Conservation (phyloP, 2,888 invertebrate species). For the Emesis russula region DNA sequence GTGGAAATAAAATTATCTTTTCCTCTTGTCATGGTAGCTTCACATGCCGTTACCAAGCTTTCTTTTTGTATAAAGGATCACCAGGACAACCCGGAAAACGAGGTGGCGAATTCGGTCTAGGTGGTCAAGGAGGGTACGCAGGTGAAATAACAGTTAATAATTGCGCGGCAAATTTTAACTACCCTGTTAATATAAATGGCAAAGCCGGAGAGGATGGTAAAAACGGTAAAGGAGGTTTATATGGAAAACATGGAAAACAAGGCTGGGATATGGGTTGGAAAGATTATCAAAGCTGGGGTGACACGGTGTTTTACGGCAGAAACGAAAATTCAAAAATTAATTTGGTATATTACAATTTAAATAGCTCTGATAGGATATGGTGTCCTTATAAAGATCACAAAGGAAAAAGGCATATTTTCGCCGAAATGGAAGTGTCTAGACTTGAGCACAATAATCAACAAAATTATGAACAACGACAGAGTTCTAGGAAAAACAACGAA, state of each 20-base stretch:
- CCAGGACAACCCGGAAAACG: conserved; percentile 8
- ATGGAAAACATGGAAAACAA: conserved; percentile 38
- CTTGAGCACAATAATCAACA: conserved; percentile 14
- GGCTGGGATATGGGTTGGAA: conserved; percentile 40
- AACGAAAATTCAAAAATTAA: conserved; percentile 37
- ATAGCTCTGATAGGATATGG: conserved; percentile 29
- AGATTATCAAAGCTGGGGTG: conserved; percentile 37
- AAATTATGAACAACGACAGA: not conserved
- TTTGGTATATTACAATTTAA: conserved; percentile 26
- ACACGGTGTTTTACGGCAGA: conserved; percentile 24
- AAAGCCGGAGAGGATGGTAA: conserved; percentile 18
- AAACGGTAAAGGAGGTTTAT: conserved; percentile 29
- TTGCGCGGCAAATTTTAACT: not conserved
- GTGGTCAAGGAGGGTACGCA: conserved; percentile 16
- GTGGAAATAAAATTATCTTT: conserved; percentile 6
- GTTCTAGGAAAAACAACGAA: conserved; percentile 9
- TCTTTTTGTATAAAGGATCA: conserved; percentile 17
- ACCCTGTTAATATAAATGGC: not conserved
- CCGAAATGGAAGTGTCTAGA: conserved; percentile 34
- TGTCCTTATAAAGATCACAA: conserved; percentile 29
- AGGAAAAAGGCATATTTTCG: conserved; percentile 12
- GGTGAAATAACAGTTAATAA: conserved; percentile 10
- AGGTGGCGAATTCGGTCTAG: conserved; percentile 14
- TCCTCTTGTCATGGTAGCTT: not conserved
- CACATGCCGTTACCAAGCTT: conserved; percentile 1